Percentiles rank a stretch among this genome's conserved stretches.
Conservation (phyloP, 2,797 vertebrate species). For the Orestias chungarensis region DNA sequence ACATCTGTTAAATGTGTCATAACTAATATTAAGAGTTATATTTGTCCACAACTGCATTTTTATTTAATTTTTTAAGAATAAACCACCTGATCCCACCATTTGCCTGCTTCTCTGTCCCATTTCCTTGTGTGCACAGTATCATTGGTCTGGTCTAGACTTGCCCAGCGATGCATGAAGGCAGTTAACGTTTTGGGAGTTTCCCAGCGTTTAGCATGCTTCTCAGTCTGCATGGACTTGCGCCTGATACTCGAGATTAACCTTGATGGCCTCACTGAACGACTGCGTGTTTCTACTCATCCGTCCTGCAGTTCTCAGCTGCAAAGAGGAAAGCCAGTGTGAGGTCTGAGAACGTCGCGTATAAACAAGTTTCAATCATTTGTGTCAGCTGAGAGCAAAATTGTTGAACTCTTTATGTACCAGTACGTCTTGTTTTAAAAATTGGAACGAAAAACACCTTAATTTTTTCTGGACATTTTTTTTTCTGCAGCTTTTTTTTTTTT, state of each 20-base stretch:
- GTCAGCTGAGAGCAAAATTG: too few species aligned
- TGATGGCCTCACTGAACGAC: conserved; percentile 33
- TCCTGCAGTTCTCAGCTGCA: conserved; percentile 17
- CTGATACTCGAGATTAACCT: conserved; percentile 36
- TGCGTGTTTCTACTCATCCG: conserved; percentile 59
- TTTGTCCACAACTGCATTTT: conserved; percentile 31
- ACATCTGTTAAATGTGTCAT: neutral
- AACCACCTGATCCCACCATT: conserved; percentile 48
- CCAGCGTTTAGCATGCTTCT: conserved; percentile 47
- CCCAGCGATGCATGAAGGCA: conserved; percentile 52
- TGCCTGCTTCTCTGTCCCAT: conserved; percentile 44
- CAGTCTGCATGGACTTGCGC: conserved; percentile 28
- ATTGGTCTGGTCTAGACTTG: conserved; percentile 76
- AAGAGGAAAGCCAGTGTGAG: conserved; percentile 10
- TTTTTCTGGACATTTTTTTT: neutral
- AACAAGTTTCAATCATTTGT: neutral
- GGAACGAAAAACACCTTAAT: neutral
- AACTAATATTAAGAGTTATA: neutral
- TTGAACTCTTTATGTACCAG: neutral
- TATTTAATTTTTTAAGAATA: conserved; percentile 30
- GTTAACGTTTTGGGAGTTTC: conserved; percentile 70
- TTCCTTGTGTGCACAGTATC: conserved; percentile 47
- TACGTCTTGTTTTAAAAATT: neutral
- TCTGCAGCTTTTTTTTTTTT: neutral
- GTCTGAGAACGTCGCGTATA: conserved; percentile 28